Evolutionary conservation across 2,888 invertebrate species (phyloP).

Genomic region (Cosmia pyralina): DNA sequence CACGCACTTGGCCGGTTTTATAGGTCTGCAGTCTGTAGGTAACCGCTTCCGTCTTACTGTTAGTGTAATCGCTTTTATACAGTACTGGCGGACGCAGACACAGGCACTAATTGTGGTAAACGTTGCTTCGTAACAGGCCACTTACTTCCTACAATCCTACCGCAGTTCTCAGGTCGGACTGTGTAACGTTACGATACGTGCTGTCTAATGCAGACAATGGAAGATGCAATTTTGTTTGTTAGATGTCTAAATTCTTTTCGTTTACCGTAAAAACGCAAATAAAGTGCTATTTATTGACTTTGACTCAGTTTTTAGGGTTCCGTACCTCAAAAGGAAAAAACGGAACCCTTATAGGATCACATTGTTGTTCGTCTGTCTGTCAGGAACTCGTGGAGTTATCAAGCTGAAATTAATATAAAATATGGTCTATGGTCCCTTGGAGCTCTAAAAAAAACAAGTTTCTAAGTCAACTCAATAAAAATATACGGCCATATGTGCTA

Average conservation of each 20-base stretch:
- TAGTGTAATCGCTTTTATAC: conserved; percentile 55
- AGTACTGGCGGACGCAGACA: conserved; percentile 44
- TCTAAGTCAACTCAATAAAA: no score
- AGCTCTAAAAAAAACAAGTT: no score
- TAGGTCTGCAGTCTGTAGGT: conserved; percentile 19
- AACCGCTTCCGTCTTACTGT: conserved; percentile 45
- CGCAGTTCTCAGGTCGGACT: conserved; percentile 23
- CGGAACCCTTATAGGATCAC: no score
- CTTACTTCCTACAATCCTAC: conserved; percentile 45
- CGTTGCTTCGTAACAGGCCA: conserved; percentile 49
- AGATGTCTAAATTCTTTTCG: not conserved
- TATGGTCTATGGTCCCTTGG: no score
- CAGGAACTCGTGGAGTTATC: no score
- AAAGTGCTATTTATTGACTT: not conserved
- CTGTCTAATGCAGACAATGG: conserved; percentile 12
- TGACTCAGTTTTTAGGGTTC: no score
- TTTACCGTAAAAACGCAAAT: not conserved
- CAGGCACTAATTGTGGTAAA: conserved; percentile 59
- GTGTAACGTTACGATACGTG: conserved; percentile 17
- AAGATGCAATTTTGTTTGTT: conserved; percentile 2
- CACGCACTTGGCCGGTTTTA: no score
- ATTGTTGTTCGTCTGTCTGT: no score
- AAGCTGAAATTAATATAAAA: no score
- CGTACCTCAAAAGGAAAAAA: no score
- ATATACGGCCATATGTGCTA: no score